Conservation (phyloP, 2,113 vertebrate genomes). For the Psilopsiagon aymara region DNA sequence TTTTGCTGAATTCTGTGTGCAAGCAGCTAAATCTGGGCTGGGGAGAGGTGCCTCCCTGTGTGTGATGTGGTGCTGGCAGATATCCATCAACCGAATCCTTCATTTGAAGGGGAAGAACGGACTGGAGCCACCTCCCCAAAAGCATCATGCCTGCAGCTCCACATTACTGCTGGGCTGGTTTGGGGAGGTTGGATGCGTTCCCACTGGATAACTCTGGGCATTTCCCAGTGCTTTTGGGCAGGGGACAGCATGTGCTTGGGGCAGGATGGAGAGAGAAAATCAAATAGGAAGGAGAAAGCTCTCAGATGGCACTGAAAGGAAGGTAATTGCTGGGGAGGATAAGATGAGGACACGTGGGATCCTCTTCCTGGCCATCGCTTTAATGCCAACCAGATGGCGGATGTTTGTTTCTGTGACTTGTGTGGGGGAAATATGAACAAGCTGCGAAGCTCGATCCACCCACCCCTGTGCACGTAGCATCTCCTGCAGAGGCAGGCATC, state of each 20-base stretch:
- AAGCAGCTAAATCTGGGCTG: not conserved
- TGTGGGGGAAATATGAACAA: not conserved
- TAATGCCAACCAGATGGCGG: conserved; percentile 43
- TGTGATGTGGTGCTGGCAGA: accelerated
- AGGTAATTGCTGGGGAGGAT: conserved; percentile 21
- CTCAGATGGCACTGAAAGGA: not conserved
- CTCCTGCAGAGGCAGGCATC: not conserved
- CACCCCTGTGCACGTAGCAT: not conserved
- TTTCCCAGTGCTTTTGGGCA: not conserved
- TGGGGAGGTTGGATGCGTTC: not conserved
- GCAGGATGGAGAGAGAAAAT: not conserved
- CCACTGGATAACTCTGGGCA: accelerated
- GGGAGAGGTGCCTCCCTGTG: not conserved
- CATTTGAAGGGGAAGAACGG: not conserved
- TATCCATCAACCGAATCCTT: not conserved
- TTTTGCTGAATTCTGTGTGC: not conserved
- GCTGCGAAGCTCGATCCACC: conserved; percentile 26
- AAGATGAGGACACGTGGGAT: not conserved
- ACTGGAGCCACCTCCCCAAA: not conserved
- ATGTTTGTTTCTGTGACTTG: conserved; percentile 38
- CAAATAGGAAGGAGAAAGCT: not conserved
- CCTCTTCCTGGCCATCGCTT: not conserved
- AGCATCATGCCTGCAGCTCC: not conserved
- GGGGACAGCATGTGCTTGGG: not conserved
- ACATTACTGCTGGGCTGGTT: accelerated